Evolutionary conservation across 1,140 invertebrate genomes (phyloP).

Genomic region (Drosophila jambulina): DNA sequence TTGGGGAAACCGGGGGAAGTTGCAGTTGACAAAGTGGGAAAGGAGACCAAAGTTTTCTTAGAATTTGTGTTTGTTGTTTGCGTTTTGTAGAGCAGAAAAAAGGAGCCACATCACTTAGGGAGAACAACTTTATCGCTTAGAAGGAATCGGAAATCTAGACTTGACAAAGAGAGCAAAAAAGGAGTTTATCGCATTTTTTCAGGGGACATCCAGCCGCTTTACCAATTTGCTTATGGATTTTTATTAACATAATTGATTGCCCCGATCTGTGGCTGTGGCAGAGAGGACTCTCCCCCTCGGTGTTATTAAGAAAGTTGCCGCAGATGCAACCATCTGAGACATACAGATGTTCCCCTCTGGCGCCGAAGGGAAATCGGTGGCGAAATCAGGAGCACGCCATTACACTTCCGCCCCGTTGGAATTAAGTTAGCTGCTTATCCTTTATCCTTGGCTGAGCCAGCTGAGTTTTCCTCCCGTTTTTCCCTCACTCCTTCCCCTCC

Average conservation of each 20-base stretch:
- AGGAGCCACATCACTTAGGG: conserved; percentile 61
- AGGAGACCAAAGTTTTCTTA: conserved; percentile 60
- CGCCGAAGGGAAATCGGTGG: conserved; percentile 21
- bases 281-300: background rate
- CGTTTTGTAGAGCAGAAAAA: conserved; percentile 35
- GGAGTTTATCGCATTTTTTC: conserved; percentile 51
- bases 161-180: conserved; percentile 24
- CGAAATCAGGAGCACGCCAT: conserved; percentile 53
- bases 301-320: conserved; percentile 69
- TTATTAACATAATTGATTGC: conserved; percentile 82
- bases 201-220: conserved; percentile 21
- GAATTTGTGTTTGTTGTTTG: conserved; percentile 68
- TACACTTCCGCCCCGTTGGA: conserved; percentile 53
- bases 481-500: conserved; percentile 2
- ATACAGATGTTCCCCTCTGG: conserved; percentile 17
- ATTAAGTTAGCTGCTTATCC: conserved; percentile 73
- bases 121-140: conserved; percentile 76
- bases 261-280: conserved; percentile 21
- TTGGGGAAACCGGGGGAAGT: conserved; percentile 10
- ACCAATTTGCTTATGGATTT: conserved; percentile 73
- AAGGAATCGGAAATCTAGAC: conserved; percentile 12
- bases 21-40: conserved; percentile 72
- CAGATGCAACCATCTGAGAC: conserved; percentile 48
- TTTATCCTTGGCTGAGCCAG: conserved; percentile 51
- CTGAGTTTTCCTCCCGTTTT: conserved; percentile 9